phyloP scores from a whole-genome alignment of 2,113 vertebrate genomes.

The Aplodontia rufa region DNA sequence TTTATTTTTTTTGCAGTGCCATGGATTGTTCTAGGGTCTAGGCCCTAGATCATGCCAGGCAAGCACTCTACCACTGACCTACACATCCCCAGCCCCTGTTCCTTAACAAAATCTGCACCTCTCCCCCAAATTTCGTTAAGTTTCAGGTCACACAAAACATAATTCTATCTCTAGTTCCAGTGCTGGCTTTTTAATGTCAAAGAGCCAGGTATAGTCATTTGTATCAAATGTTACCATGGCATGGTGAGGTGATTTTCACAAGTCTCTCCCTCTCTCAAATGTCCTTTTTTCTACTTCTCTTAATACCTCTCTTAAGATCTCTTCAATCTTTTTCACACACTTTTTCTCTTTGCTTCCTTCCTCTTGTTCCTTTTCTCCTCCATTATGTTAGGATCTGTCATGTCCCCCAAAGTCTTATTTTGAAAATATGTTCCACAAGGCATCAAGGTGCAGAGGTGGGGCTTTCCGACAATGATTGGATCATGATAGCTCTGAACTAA shows the following conservation, averaged over 20 bases:
- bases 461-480: too few species aligned
- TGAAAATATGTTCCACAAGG: too few species aligned
- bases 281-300: neutral
- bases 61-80: neutral
- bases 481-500: too few species aligned
- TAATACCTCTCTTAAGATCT: neutral
- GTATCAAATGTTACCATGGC: neutral
- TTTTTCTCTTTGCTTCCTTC: neutral
- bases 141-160: neutral
- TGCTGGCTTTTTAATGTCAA: neutral
- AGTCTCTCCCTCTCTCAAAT: neutral
- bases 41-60: neutral
- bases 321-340: neutral
- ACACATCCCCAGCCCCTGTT: neutral
- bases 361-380: neutral
- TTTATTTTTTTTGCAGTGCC: too few species aligned
- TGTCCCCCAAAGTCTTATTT: too few species aligned
- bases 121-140: neutral
- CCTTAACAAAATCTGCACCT: neutral
- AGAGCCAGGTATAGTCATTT: neutral
- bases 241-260: neutral
- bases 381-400: too few species aligned
- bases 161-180: neutral
- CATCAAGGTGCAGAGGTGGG: too few species aligned
- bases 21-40: too few species aligned